These are phyloP conservation scores for Lochmaea capreae DNA, from an alignment of 2,888 invertebrate species.

Conservation along the genomic window DNA sequence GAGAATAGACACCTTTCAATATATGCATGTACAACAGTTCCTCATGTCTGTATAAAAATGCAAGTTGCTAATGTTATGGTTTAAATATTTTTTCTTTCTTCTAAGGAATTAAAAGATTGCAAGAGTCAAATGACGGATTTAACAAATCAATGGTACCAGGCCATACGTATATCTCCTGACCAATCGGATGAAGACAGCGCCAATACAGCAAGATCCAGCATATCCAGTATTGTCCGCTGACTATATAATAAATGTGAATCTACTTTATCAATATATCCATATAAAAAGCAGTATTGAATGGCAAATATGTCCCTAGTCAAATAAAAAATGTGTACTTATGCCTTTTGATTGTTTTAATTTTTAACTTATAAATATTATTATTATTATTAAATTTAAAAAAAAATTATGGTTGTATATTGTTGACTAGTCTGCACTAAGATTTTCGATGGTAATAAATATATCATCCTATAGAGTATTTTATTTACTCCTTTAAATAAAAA, in stretches of 20 bases:
- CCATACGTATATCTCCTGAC: slow-evolving; percentile 88
- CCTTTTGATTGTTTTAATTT: slow-evolving; percentile 11
- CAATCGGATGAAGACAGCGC: slow-evolving; percentile 82
- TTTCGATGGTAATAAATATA: slow-evolving; percentile 2
- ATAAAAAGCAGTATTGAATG: slow-evolving; percentile 40
- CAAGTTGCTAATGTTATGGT: not conserved
- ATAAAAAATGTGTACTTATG: slow-evolving; percentile 28
- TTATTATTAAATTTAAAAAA: not conserved
- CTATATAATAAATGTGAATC: slow-evolving; percentile 29
- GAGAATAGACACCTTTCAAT: too few relatives aligned
- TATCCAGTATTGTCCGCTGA: slow-evolving; percentile 66
- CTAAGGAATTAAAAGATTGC: slow-evolving; percentile 92
- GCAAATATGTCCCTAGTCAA: slow-evolving; percentile 36
- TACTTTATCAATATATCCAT: slow-evolving; percentile 23
- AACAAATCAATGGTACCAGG: slow-evolving; percentile 98
- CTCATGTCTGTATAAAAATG: not conserved
- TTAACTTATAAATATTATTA: slow-evolving; percentile 13
- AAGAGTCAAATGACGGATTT: slow-evolving; percentile 96
- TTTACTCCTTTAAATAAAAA: not conserved
- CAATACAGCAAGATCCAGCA: slow-evolving; percentile 62
- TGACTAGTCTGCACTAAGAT: slow-evolving; percentile 21
- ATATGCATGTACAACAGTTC: too few relatives aligned
- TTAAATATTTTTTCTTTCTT: not conserved
- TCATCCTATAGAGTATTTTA: not conserved
- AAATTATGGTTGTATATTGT: slow-evolving; percentile 29